These are phyloP conservation scores for Ridgeia piscesae DNA, from an alignment of 1,140 invertebrate genomes.

Conservation along the genomic window DNA sequence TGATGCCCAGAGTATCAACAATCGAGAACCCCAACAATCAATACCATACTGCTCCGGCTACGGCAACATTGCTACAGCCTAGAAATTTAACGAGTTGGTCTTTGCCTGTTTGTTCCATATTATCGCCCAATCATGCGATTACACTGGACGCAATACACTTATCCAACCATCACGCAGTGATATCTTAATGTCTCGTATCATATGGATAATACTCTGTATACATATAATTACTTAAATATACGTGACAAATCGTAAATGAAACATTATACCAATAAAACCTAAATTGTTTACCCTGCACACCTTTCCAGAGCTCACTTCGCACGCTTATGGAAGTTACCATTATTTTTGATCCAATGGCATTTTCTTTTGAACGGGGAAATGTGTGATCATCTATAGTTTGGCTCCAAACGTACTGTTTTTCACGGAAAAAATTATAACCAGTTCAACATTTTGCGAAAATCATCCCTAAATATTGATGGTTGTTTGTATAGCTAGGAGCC, in stretches of 20 bases:
- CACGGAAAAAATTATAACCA: background rate
- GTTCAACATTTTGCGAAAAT: background rate
- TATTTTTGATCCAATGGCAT: background rate
- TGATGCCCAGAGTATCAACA: too few species aligned
- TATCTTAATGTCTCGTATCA: background rate
- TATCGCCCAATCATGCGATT: background rate
- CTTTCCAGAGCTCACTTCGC: too few species aligned
- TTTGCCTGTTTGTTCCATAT: background rate
- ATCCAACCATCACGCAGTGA: background rate
- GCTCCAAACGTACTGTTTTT: background rate
- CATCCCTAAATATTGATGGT: too few species aligned
- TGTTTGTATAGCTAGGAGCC: too few species aligned
- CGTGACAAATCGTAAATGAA: background rate
- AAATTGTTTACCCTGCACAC: background rate
- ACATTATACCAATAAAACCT: background rate
- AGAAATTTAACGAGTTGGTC: too few species aligned
- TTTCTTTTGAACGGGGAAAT: background rate
- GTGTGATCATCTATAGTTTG: background rate
- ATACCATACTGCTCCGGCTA: too few species aligned
- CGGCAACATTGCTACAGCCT: too few species aligned
- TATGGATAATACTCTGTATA: background rate
- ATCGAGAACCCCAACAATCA: too few species aligned
- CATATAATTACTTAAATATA: background rate
- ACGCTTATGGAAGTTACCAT: background rate
- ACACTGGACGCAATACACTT: background rate